Conservation (phyloP, 2,888 invertebrate genomes). For the Linyphia triangularis region DNA sequence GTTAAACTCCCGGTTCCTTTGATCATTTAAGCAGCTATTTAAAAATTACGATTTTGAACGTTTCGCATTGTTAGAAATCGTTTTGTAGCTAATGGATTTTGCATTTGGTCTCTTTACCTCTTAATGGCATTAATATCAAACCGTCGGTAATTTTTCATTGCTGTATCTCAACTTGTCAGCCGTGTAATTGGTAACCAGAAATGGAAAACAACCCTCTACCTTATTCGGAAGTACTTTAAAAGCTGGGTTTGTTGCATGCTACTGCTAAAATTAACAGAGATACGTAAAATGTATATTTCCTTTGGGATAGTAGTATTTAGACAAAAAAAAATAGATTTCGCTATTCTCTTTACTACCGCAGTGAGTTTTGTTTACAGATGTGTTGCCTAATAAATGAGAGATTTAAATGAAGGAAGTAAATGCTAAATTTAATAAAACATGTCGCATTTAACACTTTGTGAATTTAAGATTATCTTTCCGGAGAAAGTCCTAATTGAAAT, state of each 20-base stretch:
- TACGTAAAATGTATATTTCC: constrained; percentile 53
- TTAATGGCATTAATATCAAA: constrained; percentile 74
- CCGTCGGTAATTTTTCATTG: constrained; percentile 70
- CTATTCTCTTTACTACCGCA: constrained; percentile 25
- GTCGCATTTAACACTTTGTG: constrained; percentile 38
- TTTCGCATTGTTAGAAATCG: constrained; percentile 67
- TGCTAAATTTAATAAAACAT: constrained; percentile 67
- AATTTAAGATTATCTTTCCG: constrained; percentile 24
- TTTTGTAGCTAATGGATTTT: constrained; percentile 73
- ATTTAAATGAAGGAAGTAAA: constrained; percentile 64
- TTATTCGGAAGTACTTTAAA: constrained; percentile 48
- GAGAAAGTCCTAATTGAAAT: constrained; percentile 4
- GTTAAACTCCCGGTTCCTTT: constrained; percentile 53
- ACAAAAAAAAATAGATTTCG: constrained; percentile 34
- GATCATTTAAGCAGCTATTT: constrained; percentile 73
- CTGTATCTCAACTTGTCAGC: constrained; percentile 64
- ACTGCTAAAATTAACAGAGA: constrained; percentile 66
- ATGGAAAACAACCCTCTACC: constrained; percentile 38
- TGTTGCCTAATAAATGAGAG: constrained; percentile 36
- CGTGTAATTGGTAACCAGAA: constrained; percentile 61
- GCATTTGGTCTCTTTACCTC: constrained; percentile 72
- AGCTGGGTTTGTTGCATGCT: constrained; percentile 57
- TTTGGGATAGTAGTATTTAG: constrained; percentile 23
- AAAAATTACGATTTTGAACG: constrained; percentile 68
- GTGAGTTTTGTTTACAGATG: constrained; percentile 44